Conservation (phyloP, 2,797 vertebrate genomes). For the Acanthopagrus latus region DNA sequence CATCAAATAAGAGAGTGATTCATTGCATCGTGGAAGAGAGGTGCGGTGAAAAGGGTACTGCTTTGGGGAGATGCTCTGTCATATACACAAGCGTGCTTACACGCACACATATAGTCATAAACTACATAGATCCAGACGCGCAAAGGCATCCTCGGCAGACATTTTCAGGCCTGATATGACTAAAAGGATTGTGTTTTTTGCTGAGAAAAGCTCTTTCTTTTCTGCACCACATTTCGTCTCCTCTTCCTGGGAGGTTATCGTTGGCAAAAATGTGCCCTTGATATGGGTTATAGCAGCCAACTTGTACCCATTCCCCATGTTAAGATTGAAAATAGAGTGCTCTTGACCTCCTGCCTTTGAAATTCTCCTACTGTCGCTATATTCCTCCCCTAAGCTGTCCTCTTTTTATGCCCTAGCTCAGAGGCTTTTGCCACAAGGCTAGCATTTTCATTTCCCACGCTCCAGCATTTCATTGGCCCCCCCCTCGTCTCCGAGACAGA, state of each 20-base stretch:
- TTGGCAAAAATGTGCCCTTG: conserved; percentile 75
- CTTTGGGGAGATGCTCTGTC: conserved; percentile 36
- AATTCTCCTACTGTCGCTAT: conserved; percentile 68
- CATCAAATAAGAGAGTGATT: conserved; percentile 5
- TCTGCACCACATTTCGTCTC: conserved; percentile 53
- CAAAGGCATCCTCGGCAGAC: conserved; percentile 61
- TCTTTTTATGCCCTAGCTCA: conserved; percentile 71
- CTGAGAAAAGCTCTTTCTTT: conserved; percentile 74
- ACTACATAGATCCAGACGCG: conserved; percentile 45
- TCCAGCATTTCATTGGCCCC: conserved; percentile 27
- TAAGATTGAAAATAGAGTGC: conserved; percentile 82
- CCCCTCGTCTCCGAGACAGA: conserved; percentile 18
- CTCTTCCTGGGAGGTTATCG: conserved; percentile 78
- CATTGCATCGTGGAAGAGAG: conserved; percentile 4
- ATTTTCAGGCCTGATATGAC: conserved; percentile 75
- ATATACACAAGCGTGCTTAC: conserved; percentile 15
- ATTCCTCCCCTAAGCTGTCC: conserved; percentile 68
- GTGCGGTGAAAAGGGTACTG: conserved; percentile 17
- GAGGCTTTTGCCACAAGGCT: conserved; percentile 70
- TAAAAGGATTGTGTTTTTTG: conserved; percentile 75
- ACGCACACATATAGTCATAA: conserved; percentile 4
- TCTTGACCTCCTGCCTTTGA: conserved; percentile 82
- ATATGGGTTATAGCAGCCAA: conserved; percentile 74
- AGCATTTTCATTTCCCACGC: conserved; percentile 56
- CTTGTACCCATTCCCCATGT: conserved; percentile 72